Percentiles rank a stretch among this genome's conserved stretches.
Evolutionary conservation across 1,140 invertebrate species (phyloP).

Genomic region (Anadara kagoshimensis): DNA sequence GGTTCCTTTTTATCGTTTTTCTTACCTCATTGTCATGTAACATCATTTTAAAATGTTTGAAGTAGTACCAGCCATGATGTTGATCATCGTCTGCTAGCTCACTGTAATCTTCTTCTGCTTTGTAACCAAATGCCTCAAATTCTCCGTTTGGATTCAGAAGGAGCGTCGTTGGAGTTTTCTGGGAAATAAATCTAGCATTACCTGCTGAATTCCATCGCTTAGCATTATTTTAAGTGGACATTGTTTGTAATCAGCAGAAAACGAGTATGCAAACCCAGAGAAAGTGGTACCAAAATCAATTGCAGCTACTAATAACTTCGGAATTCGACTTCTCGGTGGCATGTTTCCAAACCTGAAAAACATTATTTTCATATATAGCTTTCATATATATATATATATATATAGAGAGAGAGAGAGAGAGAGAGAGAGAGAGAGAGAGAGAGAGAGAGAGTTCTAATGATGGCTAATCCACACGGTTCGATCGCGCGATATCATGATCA

Average conservation of each 20-base stretch:
- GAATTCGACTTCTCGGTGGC: too few relatives aligned
- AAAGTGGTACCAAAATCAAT: conserved; percentile 19
- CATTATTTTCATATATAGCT: too few relatives aligned
- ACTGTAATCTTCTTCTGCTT: conserved; percentile 77
- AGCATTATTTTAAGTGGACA: conserved; percentile 13
- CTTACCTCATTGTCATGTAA: conserved; percentile 76
- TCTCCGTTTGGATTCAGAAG: conserved; percentile 75
- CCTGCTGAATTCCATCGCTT: conserved; percentile 1
- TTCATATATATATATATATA: too few relatives aligned
- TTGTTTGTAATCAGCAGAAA: conserved; percentile 3
- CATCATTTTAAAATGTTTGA: conserved; percentile 80
- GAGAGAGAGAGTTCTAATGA: too few relatives aligned
- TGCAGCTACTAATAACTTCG: conserved; percentile 6
- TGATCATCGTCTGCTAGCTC: conserved; percentile 76
- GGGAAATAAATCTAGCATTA: conserved; percentile 36
- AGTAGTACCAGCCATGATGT: conserved; percentile 76
- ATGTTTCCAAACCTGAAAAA: too few relatives aligned
- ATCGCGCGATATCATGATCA: too few relatives aligned
- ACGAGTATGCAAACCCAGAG: conserved; percentile 14
- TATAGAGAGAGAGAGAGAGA: too few relatives aligned
- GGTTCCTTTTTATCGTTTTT: too few relatives aligned
- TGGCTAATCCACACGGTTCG: too few relatives aligned
- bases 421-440: too few relatives aligned
- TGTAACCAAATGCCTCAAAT: conserved; percentile 78
- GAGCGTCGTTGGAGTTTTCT: conserved; percentile 78